Percentiles rank a stretch among this genome's conserved stretches.
phyloP scores from a whole-genome alignment of 2,888 invertebrate species.

The Dryocosmus kuriphilus region DNA sequence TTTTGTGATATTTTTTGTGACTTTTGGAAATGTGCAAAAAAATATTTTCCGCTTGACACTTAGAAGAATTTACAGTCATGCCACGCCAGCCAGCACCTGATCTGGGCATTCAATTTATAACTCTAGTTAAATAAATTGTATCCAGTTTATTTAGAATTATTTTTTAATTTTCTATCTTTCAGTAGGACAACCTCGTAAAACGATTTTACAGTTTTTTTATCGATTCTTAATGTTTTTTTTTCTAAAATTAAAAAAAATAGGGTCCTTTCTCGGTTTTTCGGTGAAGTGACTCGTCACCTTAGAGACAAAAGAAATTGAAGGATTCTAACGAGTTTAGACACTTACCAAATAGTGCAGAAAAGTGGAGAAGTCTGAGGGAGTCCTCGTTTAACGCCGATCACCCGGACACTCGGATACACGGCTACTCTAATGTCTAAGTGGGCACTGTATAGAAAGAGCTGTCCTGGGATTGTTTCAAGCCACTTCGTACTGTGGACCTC shows the following conservation, averaged over 20 bases:
- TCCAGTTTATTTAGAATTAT: too few species aligned
- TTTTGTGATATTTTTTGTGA: too few species aligned
- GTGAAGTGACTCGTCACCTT: not conserved
- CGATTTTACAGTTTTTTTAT: too few species aligned
- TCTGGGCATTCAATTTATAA: too few species aligned
- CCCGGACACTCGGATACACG: constrained; percentile 73
- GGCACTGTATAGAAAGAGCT: constrained; percentile 73
- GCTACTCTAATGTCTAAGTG: constrained; percentile 72
- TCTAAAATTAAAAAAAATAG: not conserved
- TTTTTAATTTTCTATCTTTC: too few species aligned
- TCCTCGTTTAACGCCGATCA: constrained; percentile 75
- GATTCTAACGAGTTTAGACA: constrained; percentile 25
- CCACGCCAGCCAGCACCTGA: too few species aligned
- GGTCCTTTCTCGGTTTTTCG: not conserved
- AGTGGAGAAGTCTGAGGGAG: constrained; percentile 67
- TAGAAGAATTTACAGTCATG: too few species aligned
- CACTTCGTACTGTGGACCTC: constrained; percentile 65
- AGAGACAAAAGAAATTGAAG: not conserved
- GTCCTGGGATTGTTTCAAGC: constrained; percentile 73
- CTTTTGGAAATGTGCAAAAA: too few species aligned
- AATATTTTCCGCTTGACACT: too few species aligned
- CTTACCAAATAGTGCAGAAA: constrained; percentile 74
- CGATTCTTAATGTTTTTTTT: too few species aligned
- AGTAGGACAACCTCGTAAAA: too few species aligned
- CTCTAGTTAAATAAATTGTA: too few species aligned